These are phyloP conservation scores for Phalacrocorax carbo DNA, from an alignment of 2,113 vertebrate species.

Conservation along the genomic window DNA sequence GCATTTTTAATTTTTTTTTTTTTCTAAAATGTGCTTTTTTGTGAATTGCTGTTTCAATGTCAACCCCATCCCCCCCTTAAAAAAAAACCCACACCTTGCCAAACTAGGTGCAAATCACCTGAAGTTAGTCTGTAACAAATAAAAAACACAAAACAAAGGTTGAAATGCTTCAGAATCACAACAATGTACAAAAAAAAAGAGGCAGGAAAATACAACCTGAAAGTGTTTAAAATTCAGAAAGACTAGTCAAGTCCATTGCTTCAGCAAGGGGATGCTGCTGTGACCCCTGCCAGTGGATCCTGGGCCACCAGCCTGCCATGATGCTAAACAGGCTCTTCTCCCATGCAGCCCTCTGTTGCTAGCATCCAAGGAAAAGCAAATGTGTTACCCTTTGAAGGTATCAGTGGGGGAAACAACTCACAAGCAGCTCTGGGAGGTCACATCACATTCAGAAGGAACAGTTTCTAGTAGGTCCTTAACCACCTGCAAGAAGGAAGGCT, in stretches of 20 bases:
- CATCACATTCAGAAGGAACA: neutral
- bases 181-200: conserved; percentile 71
- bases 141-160: conserved; percentile 64
- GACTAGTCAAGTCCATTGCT: conserved; percentile 74
- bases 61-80: conserved; percentile 38
- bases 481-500: neutral
- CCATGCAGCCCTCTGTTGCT: neutral
- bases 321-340: neutral
- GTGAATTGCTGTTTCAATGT: conserved; percentile 43
- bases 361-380: neutral
- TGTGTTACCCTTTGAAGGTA: neutral
- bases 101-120: conserved; percentile 55
- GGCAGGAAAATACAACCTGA: conserved; percentile 75
- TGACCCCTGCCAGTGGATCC: conserved; percentile 58
- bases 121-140: conserved; percentile 69
- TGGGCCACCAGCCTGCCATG: conserved; percentile 46
- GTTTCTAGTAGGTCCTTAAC: neutral
- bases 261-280: conserved; percentile 61
- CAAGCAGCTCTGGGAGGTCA: conserved; percentile 20
- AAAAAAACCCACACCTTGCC: conserved; percentile 24
- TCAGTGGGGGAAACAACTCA: neutral
- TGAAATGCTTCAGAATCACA: conserved; percentile 79
- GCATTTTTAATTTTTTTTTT: conserved; percentile 69
- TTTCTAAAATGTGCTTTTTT: conserved; percentile 68
- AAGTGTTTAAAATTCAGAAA: conserved; percentile 75